These are phyloP conservation scores for Pao palembangensis DNA, from an alignment of 2,113 vertebrate genomes.

Conservation along the genomic window DNA sequence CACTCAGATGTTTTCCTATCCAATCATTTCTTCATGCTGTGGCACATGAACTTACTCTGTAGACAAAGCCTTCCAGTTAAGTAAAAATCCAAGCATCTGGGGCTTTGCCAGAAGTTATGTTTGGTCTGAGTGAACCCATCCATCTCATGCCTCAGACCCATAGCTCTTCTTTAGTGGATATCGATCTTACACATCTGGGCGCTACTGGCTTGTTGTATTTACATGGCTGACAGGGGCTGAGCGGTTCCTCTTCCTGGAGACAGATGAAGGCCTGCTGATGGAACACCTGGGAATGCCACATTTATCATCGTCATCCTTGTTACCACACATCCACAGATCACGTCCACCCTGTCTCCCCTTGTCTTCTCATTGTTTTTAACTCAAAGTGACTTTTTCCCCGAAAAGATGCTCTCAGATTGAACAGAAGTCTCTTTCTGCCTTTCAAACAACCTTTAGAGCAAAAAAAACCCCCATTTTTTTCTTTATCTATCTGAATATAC, in stretches of 20 bases:
- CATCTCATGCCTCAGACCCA: slow-evolving; percentile 50
- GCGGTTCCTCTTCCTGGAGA: slow-evolving; percentile 47
- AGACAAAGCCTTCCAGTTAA: neutral
- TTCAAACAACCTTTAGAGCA: no score
- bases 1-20: no score
- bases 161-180: slow-evolving; percentile 58
- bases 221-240: slow-evolving; percentile 58
- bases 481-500: no score
- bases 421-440: slow-evolving; percentile 7
- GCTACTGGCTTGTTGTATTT: slow-evolving; percentile 50
- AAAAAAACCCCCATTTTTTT: no score
- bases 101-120: slow-evolving; percentile 34
- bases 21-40: no score
- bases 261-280: slow-evolving; percentile 65
- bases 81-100: slow-evolving; percentile 34
- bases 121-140: slow-evolving; percentile 52
- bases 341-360: slow-evolving; percentile 15
- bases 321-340: slow-evolving; percentile 52
- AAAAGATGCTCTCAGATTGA: neutral
- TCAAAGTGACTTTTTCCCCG: slow-evolving; percentile 41
- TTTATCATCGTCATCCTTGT: slow-evolving; percentile 56
- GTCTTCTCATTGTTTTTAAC: slow-evolving; percentile 5
- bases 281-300: slow-evolving; percentile 44
- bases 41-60: neutral
- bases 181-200: slow-evolving; percentile 47